phyloP scores from a whole-genome alignment of 2,888 invertebrate genomes.

The Thecocarcelia acutangulata region DNA sequence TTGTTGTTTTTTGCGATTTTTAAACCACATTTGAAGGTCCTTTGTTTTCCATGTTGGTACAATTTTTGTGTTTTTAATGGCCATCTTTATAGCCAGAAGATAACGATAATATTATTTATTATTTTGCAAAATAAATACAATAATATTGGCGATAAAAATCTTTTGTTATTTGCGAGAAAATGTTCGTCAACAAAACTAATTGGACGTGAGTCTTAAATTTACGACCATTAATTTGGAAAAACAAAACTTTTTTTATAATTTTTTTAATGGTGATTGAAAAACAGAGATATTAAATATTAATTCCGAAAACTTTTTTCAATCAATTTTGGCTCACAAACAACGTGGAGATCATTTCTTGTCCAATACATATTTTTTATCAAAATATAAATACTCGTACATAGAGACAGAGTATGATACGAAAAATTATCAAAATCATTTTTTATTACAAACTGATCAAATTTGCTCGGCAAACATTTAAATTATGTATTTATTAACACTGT shows the following conservation, averaged over 20 bases:
- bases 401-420: too few species aligned
- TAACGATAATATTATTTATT: conserved; percentile 61
- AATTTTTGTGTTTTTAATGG: conserved; percentile 60
- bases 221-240: neutral
- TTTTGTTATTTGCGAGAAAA: neutral
- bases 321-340: too few species aligned
- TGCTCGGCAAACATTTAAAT: too few species aligned
- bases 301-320: too few species aligned
- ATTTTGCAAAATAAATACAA: conserved; percentile 45
- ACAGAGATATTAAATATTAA: neutral
- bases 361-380: too few species aligned
- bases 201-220: conserved; percentile 13
- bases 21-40: conserved; percentile 50
- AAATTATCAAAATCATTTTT: too few species aligned
- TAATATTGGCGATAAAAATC: conserved; percentile 44
- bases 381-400: too few species aligned
- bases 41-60: conserved; percentile 47
- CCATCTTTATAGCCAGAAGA: conserved; percentile 55
- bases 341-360: too few species aligned
- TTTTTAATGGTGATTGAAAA: neutral
- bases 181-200: conserved; percentile 16
- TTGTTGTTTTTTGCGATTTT: conserved; percentile 14
- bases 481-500: too few species aligned
- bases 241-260: conserved; percentile 30
- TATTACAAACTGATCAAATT: too few species aligned